Base-by-base conservation (phyloP, 2,797 vertebrate species). In the Sorex maritimensis region DNA sequence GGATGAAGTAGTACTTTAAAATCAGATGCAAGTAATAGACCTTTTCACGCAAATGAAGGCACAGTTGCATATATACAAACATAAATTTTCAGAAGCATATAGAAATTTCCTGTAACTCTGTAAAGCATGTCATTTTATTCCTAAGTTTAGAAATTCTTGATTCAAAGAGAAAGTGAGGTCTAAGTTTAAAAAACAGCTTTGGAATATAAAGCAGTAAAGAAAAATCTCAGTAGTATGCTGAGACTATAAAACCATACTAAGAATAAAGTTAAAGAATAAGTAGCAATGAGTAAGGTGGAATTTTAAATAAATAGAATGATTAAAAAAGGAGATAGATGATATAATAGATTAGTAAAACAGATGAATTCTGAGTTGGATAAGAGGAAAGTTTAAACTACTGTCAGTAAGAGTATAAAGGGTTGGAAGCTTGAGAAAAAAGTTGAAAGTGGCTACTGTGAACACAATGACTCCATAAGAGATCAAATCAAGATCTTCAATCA, bases 51-150 rank as follows among this genome's bases (percentile, higher is more conserved):
- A 92, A 89, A 28, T 58, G 15, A 92, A 72, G n/a, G 17, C 44
- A 92, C 15, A 89, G 49, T 52, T 34, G 21, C 7, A 68, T 4
- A 63, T 23, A 58, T 26, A 69, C 38, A 90, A 93, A 65, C 30
- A 49, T 28, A 89, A 65, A 44, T 84, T 84, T 14, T 28, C 17
- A 85, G 49, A 91, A 61, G 79, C 0, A 28, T 78, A 52, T 4
- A 71, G 52, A 89, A 6, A 13, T 87, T 84, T 93, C 30, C 81
- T 78, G 8, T 19, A 84, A 73, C 15, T 21, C 44, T 94, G 41
- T 91, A 34, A 93, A 94, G 24, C 21, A 58, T 83, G 19, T 91
- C 26, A 24, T 23, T 83, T 80, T 90, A 46, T 95, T 75, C 15
- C 41, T 88, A 81, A 58, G 72, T 74, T 78, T 84, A 24, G 55